Evolutionary conservation across 2,888 invertebrate genomes (phyloP).

Genomic region (Ectemnius lituratus): DNA sequence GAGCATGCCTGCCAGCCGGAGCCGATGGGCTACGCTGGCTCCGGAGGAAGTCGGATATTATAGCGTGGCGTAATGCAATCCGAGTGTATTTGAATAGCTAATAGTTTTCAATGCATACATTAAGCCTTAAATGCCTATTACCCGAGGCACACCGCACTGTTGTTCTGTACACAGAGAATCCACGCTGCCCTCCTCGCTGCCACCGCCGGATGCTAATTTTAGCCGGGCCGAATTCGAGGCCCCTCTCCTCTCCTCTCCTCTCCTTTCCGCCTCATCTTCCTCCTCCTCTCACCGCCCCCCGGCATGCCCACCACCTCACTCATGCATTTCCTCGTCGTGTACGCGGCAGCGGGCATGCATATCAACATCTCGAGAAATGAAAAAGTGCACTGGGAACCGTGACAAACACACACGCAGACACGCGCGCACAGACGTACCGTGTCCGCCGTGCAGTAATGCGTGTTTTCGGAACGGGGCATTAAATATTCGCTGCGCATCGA

Average conservation of each 20-base stretch:
- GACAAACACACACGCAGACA: slow-evolving; percentile 8
- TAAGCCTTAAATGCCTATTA: slow-evolving; percentile 71
- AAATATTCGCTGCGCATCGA: slow-evolving; percentile 49
- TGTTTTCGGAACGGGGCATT: slow-evolving; percentile 38
- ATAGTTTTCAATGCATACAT: slow-evolving; percentile 76
- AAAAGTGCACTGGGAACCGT: slow-evolving; percentile 34
- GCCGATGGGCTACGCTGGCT: not conserved
- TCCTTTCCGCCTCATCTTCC: slow-evolving; percentile 16
- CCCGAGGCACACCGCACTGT: slow-evolving; percentile 58
- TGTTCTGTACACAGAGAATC: slow-evolving; percentile 50
- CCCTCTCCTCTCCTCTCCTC: slow-evolving; percentile 24
- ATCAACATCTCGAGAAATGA: slow-evolving; percentile 55
- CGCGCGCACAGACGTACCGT: slow-evolving; percentile 3
- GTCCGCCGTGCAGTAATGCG: slow-evolving; percentile 27
- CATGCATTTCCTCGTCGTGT: slow-evolving; percentile 35
- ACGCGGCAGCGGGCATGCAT: slow-evolving; percentile 39
- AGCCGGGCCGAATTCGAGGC: slow-evolving; percentile 56
- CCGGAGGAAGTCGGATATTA: slow-evolving; percentile 62
- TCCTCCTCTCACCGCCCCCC: not conserved
- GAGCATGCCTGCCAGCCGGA: slow-evolving; percentile 26
- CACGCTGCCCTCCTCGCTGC: no score
- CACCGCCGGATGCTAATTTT: slow-evolving; percentile 67
- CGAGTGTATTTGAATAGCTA: slow-evolving; percentile 73
- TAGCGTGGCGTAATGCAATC: slow-evolving; percentile 70
- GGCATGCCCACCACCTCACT: not conserved